Evolutionary conservation across 1,140 invertebrate genomes (phyloP).

Genomic region (Stratiolaelaps scimitus): DNA sequence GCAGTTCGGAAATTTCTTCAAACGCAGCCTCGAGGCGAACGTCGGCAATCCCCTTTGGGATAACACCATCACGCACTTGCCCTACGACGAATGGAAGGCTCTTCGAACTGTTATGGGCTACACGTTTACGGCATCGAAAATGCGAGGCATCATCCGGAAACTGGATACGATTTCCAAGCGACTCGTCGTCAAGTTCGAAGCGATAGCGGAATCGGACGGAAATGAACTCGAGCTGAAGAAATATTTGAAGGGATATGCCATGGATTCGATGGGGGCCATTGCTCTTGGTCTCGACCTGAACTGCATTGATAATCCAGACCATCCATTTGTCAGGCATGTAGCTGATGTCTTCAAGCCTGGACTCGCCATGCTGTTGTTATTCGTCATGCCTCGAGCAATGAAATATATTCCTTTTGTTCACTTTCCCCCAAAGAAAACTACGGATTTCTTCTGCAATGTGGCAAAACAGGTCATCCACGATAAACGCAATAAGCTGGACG

Average conservation of each 20-base stretch:
- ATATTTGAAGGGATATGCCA: background rate
- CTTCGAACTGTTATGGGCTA: background rate
- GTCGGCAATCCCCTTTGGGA: background rate
- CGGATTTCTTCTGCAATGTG: background rate
- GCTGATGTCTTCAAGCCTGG: background rate
- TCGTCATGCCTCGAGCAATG: background rate
- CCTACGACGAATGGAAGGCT: background rate
- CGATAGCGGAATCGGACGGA: background rate
- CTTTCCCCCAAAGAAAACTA: background rate
- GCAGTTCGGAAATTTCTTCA: background rate
- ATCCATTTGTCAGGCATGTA: background rate
- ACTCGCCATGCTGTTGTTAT: background rate
- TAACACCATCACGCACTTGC: background rate
- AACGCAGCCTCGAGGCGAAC: background rate
- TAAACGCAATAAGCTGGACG: background rate
- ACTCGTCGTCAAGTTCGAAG: background rate
- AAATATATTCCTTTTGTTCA: background rate
- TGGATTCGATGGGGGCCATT: background rate
- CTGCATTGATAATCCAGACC: background rate
- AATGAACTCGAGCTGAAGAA: background rate
- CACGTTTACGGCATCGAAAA: background rate
- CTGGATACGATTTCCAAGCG: background rate
- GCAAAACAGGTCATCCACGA: background rate
- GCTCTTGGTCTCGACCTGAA: background rate
- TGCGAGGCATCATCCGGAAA: background rate